Evolutionary conservation across 1,140 invertebrate genomes (phyloP), one percentile per base, ranked within the genome.

Genomic region (Scaptomyza graminum): DNA sequence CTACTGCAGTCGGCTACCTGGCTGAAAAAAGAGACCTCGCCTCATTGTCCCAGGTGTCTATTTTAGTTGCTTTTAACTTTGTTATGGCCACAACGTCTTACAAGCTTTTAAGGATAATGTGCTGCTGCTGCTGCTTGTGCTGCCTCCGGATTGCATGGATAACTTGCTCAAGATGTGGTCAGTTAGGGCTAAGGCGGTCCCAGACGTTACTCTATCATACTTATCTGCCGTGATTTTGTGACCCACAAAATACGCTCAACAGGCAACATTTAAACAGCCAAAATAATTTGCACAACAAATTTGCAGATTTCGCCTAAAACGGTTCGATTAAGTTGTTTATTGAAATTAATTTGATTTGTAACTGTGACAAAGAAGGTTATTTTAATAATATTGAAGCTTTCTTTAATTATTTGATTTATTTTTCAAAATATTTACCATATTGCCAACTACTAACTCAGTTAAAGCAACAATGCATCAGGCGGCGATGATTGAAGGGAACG

Each of bases 61-160:
- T 82, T 85, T 85, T 78, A 85, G 78, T 76, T 82, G 82, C 82
- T 85, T 87, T 85, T 78, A 82, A 87, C 74, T 82, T 78, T 63
- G 67, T 69, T 76, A 87, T 75, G 78, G 74, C 60, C 65, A 50
- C 60, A 55, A 66, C 51, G 76, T 80, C 77, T 85, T 80, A 75
- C 73, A 79, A 74, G 77, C 82, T 87, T 66, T 83, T 76, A 79
- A 66, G 71, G 63, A 79, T 79, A 79, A 76, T 84, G 70, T 73
- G 43, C 60, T 34, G 31, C 28, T 31, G 28, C 18, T 61, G 25
- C 28, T 31, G 28, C 28, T 31, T 41, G 22, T 43, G 56, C 28
- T 57, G 55, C 41, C 41, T 22, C 44, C 31, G 41, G 41, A 44
- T 57, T 25, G 41, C 55, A 31, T 18, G 55, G 55, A 57, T 57